These are phyloP conservation scores for Eufriesea mexicana DNA, from an alignment of 1,140 invertebrate genomes.

Conservation along the genomic window DNA sequence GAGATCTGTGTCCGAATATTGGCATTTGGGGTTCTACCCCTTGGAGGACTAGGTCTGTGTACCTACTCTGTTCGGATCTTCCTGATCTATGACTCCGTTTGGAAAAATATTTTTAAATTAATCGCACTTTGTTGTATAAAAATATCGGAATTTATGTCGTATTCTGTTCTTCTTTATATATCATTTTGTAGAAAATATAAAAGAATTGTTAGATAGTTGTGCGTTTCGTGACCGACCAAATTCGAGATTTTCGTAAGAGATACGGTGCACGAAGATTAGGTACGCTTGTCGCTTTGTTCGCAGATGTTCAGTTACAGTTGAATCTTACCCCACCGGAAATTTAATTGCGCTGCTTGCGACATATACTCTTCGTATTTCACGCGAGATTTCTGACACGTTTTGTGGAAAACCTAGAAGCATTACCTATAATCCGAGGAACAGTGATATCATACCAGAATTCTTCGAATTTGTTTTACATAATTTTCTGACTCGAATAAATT, in stretches of 20 bases:
- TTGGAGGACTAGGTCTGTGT: too few relatives aligned
- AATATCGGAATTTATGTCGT: too few relatives aligned
- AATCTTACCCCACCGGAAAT: slow-evolving; percentile 37
- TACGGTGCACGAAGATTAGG: background rate
- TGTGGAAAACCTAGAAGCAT: slow-evolving; percentile 4
- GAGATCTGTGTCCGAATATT: too few relatives aligned
- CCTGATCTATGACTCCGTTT: too few relatives aligned
- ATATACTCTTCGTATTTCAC: background rate
- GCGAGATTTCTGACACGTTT: slow-evolving; percentile 1
- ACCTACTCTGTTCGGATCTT: too few relatives aligned
- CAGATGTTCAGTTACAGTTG: slow-evolving; percentile 10
- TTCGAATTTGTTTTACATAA: too few relatives aligned
- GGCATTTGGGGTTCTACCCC: too few relatives aligned
- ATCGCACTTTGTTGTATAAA: too few relatives aligned
- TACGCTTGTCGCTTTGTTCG: background rate
- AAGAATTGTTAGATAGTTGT: background rate
- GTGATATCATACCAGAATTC: background rate
- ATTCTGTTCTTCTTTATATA: too few relatives aligned
- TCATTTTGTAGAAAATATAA: too few relatives aligned
- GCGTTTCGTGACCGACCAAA: background rate
- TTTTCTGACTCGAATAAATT: too few relatives aligned
- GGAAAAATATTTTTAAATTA: too few relatives aligned
- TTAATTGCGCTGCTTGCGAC: slow-evolving; percentile 17
- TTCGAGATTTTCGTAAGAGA: background rate
- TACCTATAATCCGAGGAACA: background rate